phyloP scores from a whole-genome alignment of 1,140 invertebrate species.

The Glomeris maerens region DNA sequence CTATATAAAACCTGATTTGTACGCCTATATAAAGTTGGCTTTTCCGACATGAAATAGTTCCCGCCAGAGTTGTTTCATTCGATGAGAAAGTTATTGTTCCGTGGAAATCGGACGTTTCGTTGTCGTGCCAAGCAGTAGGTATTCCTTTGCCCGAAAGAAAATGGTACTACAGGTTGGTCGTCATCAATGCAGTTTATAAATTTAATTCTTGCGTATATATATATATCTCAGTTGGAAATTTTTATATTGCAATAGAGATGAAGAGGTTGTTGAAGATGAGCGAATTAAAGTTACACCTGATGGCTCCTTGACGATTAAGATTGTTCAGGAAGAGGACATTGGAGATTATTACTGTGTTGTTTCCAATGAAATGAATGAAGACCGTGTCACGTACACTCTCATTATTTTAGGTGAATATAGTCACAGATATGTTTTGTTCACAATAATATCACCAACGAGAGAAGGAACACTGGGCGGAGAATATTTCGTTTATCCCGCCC shows the following conservation, averaged over 20 bases:
- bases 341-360: slow-evolving; percentile 81
- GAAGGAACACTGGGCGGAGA: too few species aligned
- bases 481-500: too few species aligned
- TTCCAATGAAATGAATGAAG: slow-evolving; percentile 80
- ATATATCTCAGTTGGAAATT: too few species aligned
- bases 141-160: slow-evolving; percentile 69
- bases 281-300: slow-evolving; percentile 54
- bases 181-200: too few species aligned
- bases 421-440: too few species aligned
- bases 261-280: too few species aligned
- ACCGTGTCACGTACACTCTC: slow-evolving; percentile 76
- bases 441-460: too few species aligned
- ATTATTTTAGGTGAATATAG: slow-evolving; percentile 64
- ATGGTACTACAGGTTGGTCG: too few species aligned
- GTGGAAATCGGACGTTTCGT: slow-evolving; percentile 76
- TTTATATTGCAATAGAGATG: too few species aligned
- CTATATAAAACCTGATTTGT: not conserved
- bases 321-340: slow-evolving; percentile 49
- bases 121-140: slow-evolving; percentile 80
- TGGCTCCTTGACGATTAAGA: slow-evolving; percentile 45
- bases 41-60: slow-evolving; percentile 43
- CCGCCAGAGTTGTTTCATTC: slow-evolving; percentile 82
- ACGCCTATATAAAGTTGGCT: not conserved
- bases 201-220: too few species aligned
- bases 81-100: slow-evolving; percentile 77